Percentiles rank a stretch among this genome's conserved stretches.
phyloP scores from a whole-genome alignment of 2,888 invertebrate genomes.

The Sinohyriopsis cumingii region DNA sequence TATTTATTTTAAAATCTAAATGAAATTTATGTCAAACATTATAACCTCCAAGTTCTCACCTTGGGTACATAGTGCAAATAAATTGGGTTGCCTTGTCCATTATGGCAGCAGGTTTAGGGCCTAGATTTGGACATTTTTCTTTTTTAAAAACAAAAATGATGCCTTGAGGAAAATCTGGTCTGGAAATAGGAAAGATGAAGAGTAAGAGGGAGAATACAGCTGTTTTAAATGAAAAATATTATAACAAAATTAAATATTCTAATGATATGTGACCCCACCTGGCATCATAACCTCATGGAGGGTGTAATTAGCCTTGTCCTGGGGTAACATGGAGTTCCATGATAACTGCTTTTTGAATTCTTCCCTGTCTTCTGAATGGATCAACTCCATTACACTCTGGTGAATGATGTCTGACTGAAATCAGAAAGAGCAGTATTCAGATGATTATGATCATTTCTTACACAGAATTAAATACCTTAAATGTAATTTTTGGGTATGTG shows the following conservation, averaged over 20 bases:
- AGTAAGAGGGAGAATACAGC: background rate
- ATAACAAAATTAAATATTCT: background rate
- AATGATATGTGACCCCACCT: conserved; percentile 58
- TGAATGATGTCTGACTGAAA: conserved; percentile 99
- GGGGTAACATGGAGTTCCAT: conserved; percentile 69
- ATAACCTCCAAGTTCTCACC: no score
- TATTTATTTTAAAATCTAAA: no score
- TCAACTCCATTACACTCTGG: conserved; percentile 98
- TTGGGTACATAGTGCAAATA: no score
- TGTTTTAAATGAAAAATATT: background rate
- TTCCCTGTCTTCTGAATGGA: conserved; percentile 98
- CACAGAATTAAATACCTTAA: background rate
- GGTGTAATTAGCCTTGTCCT: conserved; percentile 75
- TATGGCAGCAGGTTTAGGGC: no score
- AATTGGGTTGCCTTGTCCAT: no score
- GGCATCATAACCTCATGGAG: conserved; percentile 91
- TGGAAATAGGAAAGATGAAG: no score
- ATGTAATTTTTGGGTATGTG: no score
- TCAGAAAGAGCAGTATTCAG: conserved; percentile 16
- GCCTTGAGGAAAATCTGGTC: no score
- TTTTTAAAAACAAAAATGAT: no score
- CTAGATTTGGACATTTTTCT: no score
- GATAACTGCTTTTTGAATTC: conserved; percentile 92
- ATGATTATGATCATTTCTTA: background rate
- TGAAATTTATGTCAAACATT: no score